A percentile compares a stretch with the other conserved stretches of the same genome.
Evolutionary conservation across 2,888 invertebrate species (phyloP).

Genomic region (Patella ulyssiponensis): DNA sequence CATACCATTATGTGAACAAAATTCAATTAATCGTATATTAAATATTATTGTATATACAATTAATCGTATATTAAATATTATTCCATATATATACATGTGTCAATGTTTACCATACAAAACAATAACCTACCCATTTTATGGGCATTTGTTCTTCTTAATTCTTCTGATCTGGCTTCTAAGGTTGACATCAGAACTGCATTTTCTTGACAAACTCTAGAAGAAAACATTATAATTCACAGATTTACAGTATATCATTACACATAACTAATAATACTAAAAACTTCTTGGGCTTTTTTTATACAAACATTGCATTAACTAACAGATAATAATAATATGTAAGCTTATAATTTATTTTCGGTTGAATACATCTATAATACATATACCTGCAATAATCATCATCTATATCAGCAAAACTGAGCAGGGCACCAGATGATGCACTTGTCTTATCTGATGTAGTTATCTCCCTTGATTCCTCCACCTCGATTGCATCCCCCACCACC

Average conservation of each 20-base stretch:
- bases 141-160: slow-evolving; percentile 52
- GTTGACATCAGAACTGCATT: slow-evolving; percentile 51
- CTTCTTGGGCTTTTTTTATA: too few relatives aligned
- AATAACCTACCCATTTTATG: slow-evolving; percentile 57
- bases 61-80: too few relatives aligned
- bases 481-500: not conserved
- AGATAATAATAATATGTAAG: too few relatives aligned
- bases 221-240: not conserved
- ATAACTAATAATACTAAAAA: too few relatives aligned
- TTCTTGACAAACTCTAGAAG: slow-evolving; percentile 61
- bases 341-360: too few relatives aligned
- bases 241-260: too few relatives aligned
- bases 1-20: too few relatives aligned
- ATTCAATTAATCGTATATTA: too few relatives aligned
- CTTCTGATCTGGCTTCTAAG: slow-evolving; percentile 53
- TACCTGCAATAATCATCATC: slow-evolving; percentile 12
- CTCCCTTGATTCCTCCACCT: slow-evolving; percentile 13
- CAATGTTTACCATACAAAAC: too few relatives aligned
- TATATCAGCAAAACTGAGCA: not conserved
- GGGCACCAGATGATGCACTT: not conserved
- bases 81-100: too few relatives aligned
- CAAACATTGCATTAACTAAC: too few relatives aligned
- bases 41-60: too few relatives aligned
- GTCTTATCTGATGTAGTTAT: not conserved
- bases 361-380: not conserved